Base-by-base conservation (phyloP, 2,113 vertebrate species). In the Corythoichthys haematopterus region DNA sequence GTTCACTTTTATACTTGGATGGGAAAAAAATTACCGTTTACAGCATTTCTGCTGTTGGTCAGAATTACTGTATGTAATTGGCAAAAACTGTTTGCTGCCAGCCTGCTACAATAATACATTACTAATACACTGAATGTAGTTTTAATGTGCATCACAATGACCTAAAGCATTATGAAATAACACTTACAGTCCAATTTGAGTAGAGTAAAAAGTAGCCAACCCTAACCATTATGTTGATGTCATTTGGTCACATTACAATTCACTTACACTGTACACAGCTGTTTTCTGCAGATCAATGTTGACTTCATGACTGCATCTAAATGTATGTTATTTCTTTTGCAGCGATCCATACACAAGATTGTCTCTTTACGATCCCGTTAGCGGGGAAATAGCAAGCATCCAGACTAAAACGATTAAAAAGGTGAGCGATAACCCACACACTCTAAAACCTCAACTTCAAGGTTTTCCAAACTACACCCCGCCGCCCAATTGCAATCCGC, bases 321-420 rank as follows among this genome's bases (percentile, higher is more conserved):
- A 37, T 12, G 9, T 37, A 53, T 65, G 13, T 79, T 37, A 68
- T 76, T 66, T 53, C 8, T 67, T 66, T 43, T 74, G 11, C 87
- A 98, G 96, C 85, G 97, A 99, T 78, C 96, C 96, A 0, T 99
- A 98, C 48, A 96, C 95, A 69, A 95, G 90, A 85, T 86, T 98
- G 80, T 95, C 96, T 0, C 88, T 94, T 7, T 98, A 98, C 79
- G 95, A 97, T 78, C 93, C 95, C 1, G 67, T 87, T 73, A 94
- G 88, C 68, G 95, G 94, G 87, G 84, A 94, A 83, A 88, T 98
- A 77, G 91, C 93, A 84, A 95, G 92, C 79, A 84, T 95, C 74
- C 97, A 98, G 84, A 99, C 96, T 16, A 98, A 97, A 91, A 99
- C 96, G 4, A 88, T 95, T 60, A 97, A 93, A 87, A 99, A 98